These are phyloP conservation scores for Lycaon pictus DNA, from an alignment of 2,113 vertebrate genomes.

Conservation along the genomic window DNA sequence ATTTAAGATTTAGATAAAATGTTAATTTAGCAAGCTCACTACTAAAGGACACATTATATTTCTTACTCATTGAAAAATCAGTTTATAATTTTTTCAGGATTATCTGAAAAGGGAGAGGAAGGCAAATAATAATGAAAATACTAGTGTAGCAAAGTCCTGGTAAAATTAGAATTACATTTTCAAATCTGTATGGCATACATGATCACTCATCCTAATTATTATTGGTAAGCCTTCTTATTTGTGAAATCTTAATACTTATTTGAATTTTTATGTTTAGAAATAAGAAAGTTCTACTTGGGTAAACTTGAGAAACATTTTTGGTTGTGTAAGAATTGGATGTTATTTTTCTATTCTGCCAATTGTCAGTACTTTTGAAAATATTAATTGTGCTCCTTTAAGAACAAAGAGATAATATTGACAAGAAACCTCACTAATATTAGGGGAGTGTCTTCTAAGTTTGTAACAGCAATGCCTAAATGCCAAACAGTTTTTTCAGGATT, in stretches of 20 bases:
- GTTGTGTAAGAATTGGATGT: background rate
- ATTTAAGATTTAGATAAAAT: constrained; percentile 47
- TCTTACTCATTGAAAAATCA: background rate
- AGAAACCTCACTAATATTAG: background rate
- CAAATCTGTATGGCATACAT: background rate
- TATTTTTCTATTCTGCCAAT: background rate
- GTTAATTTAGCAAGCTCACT: background rate
- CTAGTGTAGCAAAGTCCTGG: background rate
- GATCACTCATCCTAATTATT: background rate
- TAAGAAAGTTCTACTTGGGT: background rate
- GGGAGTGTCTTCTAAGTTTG: background rate
- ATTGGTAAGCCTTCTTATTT: background rate
- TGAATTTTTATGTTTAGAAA: background rate
- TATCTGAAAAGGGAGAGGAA: background rate
- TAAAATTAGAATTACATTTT: constrained; percentile 25
- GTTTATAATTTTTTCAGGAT: background rate
- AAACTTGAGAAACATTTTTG: constrained; percentile 12
- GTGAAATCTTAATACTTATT: background rate
- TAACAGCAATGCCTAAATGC: background rate
- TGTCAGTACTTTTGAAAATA: background rate
- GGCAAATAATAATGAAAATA: background rate
- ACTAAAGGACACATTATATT: background rate
- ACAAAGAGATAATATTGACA: background rate
- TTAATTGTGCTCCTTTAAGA: constrained; percentile 17
- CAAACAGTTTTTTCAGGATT: background rate